phyloP scores from a whole-genome alignment of 2,113 vertebrate species.

The Dunckerocampus dactyliophorus region DNA sequence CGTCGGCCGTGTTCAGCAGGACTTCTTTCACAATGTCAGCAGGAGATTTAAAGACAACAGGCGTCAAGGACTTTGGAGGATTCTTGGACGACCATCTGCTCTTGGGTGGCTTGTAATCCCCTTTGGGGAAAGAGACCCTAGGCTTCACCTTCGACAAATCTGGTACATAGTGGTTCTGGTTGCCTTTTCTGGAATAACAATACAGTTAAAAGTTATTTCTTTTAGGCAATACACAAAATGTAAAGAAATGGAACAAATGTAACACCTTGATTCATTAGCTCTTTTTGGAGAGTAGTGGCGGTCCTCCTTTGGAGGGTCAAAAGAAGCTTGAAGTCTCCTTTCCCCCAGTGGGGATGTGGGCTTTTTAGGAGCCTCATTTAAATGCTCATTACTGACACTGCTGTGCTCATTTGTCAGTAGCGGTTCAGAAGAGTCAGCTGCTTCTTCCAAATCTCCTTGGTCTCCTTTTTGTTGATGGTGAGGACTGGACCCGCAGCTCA shows the following conservation, averaged over 20 bases:
- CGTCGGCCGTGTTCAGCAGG: slow-evolving; percentile 71
- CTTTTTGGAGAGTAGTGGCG: neutral
- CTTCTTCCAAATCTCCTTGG: slow-evolving; percentile 10
- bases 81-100: slow-evolving; percentile 41
- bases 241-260: neutral
- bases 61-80: slow-evolving; percentile 19
- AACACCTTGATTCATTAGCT: neutral
- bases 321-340: slow-evolving; percentile 5
- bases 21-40: slow-evolving; percentile 86
- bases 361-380: neutral
- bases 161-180: slow-evolving; percentile 76
- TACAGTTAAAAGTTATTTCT: neutral
- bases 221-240: neutral
- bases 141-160: slow-evolving; percentile 90
- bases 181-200: slow-evolving; percentile 60
- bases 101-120: slow-evolving; percentile 79
- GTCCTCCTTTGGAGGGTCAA: neutral
- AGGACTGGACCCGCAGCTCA: slow-evolving; percentile 17
- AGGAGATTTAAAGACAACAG: slow-evolving; percentile 79
- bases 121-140: slow-evolving; percentile 78
- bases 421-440: slow-evolving; percentile 17
- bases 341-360: slow-evolving; percentile 8
- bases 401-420: neutral
- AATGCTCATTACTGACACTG: neutral
- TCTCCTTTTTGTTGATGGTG: neutral